Base-by-base conservation (phyloP, 2,797 vertebrate genomes). In the Alauda arvensis region DNA sequence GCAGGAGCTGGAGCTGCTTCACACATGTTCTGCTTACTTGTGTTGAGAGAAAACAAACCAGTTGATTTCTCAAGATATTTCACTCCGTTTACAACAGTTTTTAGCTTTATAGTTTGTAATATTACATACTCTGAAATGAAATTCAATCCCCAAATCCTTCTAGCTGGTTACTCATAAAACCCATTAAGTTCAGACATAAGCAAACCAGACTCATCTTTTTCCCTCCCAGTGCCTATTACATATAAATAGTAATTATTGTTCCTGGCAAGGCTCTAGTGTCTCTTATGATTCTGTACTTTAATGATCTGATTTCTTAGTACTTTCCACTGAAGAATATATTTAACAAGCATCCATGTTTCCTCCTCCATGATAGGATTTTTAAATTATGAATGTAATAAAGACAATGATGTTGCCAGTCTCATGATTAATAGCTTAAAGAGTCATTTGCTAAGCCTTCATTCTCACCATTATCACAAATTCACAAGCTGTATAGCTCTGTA, bases 11-110 rank as follows among this genome's bases (percentile, higher is more conserved):
- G 60, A 89, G 61, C 55, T 82, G 75, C 77, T 85, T 79, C 0
- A 0, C 86, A 69, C 60, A 9, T 26, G 37, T 68, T 76, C 76
- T 69, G 31, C 86, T 85, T 85, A 45, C 55, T 82, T 43, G 74
- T 46, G 77, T 61, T 74, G 55, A 69, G 46, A 89, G 70, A 89
- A 83, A 91, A 79, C 65, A 75, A 92, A 92, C 92, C 94, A 93
- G 92, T 92, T 96, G 93, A 96, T 96, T 96, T 95, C 93, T 95
- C 95, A 95, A 94, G 95, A 93, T 95, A 96, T 49, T 96, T 94
- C 88, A 80, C 90, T 94, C 85, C 12, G 48, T 91, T 91, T 88
- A 56, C 81, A 88, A 71, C 66, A 84, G 59, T 65, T 92, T 90
- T 87, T 81, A 88, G 81, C 72, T 80, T 72, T 74, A 72, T 13